Evolutionary conservation across 2,113 vertebrate species (phyloP), one percentile per base, ranked within the genome.

Genomic region (Xenopus laevis): DNA sequence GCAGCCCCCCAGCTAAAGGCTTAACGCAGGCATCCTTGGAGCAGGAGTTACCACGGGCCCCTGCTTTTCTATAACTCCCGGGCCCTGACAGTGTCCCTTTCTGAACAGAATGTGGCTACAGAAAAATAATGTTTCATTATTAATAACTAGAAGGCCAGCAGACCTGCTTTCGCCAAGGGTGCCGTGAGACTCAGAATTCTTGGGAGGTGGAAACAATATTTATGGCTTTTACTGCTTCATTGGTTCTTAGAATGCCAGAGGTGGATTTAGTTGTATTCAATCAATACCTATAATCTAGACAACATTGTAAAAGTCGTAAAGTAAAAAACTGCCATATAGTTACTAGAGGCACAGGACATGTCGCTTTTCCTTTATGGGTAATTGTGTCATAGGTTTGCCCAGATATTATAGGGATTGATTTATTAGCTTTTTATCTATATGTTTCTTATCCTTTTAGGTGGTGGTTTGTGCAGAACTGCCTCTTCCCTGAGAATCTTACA

Each of bases 231-330:
- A 57, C 57, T 53, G 65, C 73, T 68, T 45, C 46, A 44, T 45
- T 63, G 65, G 73, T 58, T 58, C 65, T 30, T 23, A n/a, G 23
- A 40, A 68, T 62, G 73, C 73, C 73, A 68, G 73, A 61, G 73
- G 73, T 61, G 65, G 65, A 55, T 68, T 68, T 68, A 75, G 68
- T 75, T 75, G 58, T 65, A 75, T 75, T 55, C 0, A 53, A 75
- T 75, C 73, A 68, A 75, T 75, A 68, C 65, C 60, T 59, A 59
- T 75, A 75, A 75, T 75, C 65, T 68, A 75, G 73, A 75, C 72
- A 68, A 63, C 65, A 75, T 75, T 75, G 73, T 75, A 75, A 75
- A 75, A 68, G 45, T 53, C 65, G 18, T 68, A 62, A 23, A 7
- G 58, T 66, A 61, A 50, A 62, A 68, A 62, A 46, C 57, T 46